Conservation (phyloP, 1,140 invertebrate species). For the Zaprionus nigranus region DNA sequence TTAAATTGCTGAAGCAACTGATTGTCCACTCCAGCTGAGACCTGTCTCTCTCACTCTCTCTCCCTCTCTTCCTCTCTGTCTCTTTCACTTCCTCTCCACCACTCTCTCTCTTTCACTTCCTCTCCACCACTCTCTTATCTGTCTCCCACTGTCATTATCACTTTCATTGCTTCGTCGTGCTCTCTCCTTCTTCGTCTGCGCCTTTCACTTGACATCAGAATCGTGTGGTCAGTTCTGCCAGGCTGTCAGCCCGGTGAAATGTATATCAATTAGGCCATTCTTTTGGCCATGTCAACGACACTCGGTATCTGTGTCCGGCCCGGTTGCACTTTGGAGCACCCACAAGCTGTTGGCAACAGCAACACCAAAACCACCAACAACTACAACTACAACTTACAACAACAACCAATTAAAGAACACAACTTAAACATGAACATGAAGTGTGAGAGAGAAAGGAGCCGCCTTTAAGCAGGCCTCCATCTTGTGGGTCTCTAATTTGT, state of each 20-base stretch:
- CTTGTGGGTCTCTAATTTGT: constrained; percentile 50
- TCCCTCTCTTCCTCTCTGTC: not conserved
- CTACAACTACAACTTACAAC: constrained; percentile 11
- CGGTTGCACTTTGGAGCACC: constrained; percentile 34
- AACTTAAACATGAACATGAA: constrained; percentile 30
- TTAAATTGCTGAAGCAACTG: constrained; percentile 6
- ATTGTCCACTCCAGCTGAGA: not conserved
- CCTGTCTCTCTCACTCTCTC: not conserved
- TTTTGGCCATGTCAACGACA: constrained; percentile 48
- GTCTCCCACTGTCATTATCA: constrained; percentile 22
- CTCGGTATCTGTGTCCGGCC: constrained; percentile 28
- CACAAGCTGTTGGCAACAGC: constrained; percentile 39
- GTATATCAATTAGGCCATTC: constrained; percentile 55
- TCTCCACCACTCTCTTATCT: not conserved
- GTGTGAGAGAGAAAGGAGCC: not conserved
- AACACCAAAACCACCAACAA: constrained; percentile 9
- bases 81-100: no score
- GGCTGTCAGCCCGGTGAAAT: constrained; percentile 43
- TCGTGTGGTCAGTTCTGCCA: constrained; percentile 28
- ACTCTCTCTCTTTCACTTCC: not conserved
- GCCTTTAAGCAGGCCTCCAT: constrained; percentile 31
- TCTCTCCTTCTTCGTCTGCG: constrained; percentile 1
- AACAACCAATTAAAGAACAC: constrained; percentile 44
- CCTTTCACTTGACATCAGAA: constrained; percentile 32
- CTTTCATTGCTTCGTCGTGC: not conserved